These are phyloP conservation scores for Eustalomyia histrio DNA, from an alignment of 2,888 invertebrate genomes.

Conservation along the genomic window DNA sequence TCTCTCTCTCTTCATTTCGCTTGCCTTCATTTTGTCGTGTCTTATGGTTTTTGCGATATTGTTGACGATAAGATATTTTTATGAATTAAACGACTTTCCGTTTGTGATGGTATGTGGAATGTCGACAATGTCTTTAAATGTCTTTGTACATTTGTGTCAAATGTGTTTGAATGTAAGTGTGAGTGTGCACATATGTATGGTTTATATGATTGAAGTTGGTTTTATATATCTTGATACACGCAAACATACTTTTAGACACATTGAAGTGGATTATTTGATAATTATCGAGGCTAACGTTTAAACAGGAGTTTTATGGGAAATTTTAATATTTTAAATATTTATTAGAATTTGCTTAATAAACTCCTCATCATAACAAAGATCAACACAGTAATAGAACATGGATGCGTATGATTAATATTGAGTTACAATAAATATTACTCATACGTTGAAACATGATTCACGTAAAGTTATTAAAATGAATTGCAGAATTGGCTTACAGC, in stretches of 20 bases:
- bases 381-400: too few relatives aligned
- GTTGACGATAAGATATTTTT: slow-evolving; percentile 56
- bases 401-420: too few relatives aligned
- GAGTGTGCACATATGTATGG: not conserved
- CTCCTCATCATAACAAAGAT: too few relatives aligned
- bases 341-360: too few relatives aligned
- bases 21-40: not conserved
- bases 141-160: not conserved
- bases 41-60: slow-evolving; percentile 26
- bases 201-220: slow-evolving; percentile 28
- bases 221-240: slow-evolving; percentile 27
- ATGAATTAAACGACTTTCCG: slow-evolving; percentile 48
- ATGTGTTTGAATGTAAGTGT: not conserved
- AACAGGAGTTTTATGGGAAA: not conserved
- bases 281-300: not conserved
- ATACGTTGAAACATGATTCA: too few relatives aligned
- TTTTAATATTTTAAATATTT: too few relatives aligned
- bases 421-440: too few relatives aligned
- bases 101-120: slow-evolving; percentile 36
- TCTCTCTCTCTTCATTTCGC: too few relatives aligned
- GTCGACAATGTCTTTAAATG: slow-evolving; percentile 30
- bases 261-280: not conserved
- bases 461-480: too few relatives aligned
- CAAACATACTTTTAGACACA: slow-evolving; percentile 22
- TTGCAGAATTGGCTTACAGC: too few relatives aligned